Evolutionary conservation across 2,113 vertebrate genomes (phyloP), one percentile per base, ranked within the genome.

Genomic region (Patagioenas fasciata): DNA sequence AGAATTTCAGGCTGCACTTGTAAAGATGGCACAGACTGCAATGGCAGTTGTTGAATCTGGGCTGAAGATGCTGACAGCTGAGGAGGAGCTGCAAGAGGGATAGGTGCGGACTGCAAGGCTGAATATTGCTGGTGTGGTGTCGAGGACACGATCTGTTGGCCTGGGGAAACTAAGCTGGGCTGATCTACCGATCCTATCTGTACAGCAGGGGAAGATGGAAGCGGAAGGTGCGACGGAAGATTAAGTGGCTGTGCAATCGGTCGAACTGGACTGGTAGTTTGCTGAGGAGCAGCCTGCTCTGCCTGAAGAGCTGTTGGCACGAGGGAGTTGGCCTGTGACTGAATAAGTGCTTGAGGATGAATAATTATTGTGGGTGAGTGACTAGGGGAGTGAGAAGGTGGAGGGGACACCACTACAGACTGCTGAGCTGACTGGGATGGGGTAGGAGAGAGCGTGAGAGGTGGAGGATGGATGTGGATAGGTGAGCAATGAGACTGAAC

Each of bases 1-100:
- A 98, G 97, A 95, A 98, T 98, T 95, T 98, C 98, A 67, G 99
- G 98, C 97, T 98, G 98, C 61, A 99, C 97, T 70, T 99, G 98
- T 91, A 99, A 95, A 81, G 98, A 98, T 51, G 98, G 99, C 95
- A 99, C 98, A 10, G 99, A 98, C 89, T 98, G 98, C 92, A 99
- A 87, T 1, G 99, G 98, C 48, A 99, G 97, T 47, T 97, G 98
- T 65, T 99, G 98, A n/a, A 98, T 97, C 73, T 98, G 98, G 54
- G 98, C 54, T 6, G 98, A 97, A 91, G 98, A 97, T 13, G 97
- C 62, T 2, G 98, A 97, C 80, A 99, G 95, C 95, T 98, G 98
- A 28, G 98, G 98, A 65, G 98, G 97, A 71, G 98, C 97, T 42
- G 98, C 96, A 48, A 97, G 97, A 50, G 98, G 98, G 73, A 98